Evolutionary conservation across 2,113 vertebrate species (phyloP), one percentile per base, ranked within the genome.

Genomic region (Dicentrarchus labrax): DNA sequence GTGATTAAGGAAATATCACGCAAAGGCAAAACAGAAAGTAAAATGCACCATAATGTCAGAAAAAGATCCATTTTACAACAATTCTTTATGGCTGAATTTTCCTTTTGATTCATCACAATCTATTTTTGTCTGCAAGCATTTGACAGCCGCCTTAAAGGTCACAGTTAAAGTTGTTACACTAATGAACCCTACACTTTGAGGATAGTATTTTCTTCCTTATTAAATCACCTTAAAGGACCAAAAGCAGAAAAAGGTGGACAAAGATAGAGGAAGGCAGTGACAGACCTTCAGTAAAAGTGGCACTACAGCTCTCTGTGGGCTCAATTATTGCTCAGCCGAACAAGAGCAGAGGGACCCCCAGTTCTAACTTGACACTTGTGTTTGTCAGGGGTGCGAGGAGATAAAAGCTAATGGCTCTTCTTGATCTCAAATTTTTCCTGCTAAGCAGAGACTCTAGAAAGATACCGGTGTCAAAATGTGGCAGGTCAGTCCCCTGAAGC

Each of bases 251-350:
- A 82, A 66, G 62, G 64, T 84, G 15, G 76, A 78, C 71, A 65
- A 45, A 79, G 74, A 88, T 57, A 83, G 8, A 36, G 67, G 66
- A 54, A 57, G 77, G 48, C 36, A 41, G 48, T 57, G 83, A 87
- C 83, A 88, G 82, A 21, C 70, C 76, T 67, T 76, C 54, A 76
- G 69, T 72, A 38, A 57, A 88, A 70, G 41, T 87, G 81, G 59
- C 84, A 72, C 43, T 43, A 43, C 72, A 39, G 51, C 72, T 82
- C 85, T 79, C 78, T 8, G 7, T 76, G 39, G 84, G 72, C 80
- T 89, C 89, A 91, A 89, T 94, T 94, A 92, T 86, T 41, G 36
- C 61, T 82, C 78, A 77, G n/a, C 51, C 77, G 82, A 76, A 88
- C 77, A 76, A 38, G 13, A 84, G 76, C 53, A 62, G 43, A 73